Base-by-base conservation (phyloP, 2,113 vertebrate species). In the Numida meleagris region DNA sequence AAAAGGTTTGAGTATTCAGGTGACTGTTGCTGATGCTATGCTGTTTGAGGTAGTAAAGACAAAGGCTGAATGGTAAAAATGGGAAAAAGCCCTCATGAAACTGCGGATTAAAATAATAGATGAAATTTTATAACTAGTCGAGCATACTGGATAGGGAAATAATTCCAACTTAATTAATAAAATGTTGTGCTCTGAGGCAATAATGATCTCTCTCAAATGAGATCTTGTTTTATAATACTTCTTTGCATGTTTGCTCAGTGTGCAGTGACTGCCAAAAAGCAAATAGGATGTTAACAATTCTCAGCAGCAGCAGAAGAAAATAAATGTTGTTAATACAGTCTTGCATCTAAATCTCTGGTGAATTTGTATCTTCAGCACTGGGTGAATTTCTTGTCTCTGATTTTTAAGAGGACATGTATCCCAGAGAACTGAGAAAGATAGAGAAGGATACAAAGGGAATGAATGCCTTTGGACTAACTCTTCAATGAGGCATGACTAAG, bases 221-320 rank as follows among this genome's bases (percentile, higher is more conserved):
- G 67, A 48, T 83, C 33, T 79, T 83, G 38, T 72, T 82, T 91
- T 77, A 59, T 80, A 83, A 80, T 65, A 68, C 34, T 51, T 80
- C 14, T 65, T 23, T 55, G 73, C 24, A 50, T 25, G 48, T 91
- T 91, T 83, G 27, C 43, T 73, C 61, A 50, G 42, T 43, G 68
- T 86, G 68, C 0, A 0, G 9, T 24, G 15, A 76, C 20, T 59
- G 48, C 58, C 72, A 76, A 68, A 76, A 77, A 40, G 27, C 34
- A 73, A 91, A 83, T 34, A 21, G 34, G 34, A 63, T 59, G 27
- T 36, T 86, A 72, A 50, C 68, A 89, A 55, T 83, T 55, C 43
- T 77, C 76, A 76, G 46, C 62, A 89, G 77, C 2, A 5, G 34
- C 31, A 48, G 46, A 40, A 83, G 34, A 65, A 89, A 80, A 89